A percentile compares a stretch with the other conserved stretches of the same genome.
Evolutionary conservation across 2,797 vertebrate species (phyloP).

Genomic region (Anguilla marmorata): DNA sequence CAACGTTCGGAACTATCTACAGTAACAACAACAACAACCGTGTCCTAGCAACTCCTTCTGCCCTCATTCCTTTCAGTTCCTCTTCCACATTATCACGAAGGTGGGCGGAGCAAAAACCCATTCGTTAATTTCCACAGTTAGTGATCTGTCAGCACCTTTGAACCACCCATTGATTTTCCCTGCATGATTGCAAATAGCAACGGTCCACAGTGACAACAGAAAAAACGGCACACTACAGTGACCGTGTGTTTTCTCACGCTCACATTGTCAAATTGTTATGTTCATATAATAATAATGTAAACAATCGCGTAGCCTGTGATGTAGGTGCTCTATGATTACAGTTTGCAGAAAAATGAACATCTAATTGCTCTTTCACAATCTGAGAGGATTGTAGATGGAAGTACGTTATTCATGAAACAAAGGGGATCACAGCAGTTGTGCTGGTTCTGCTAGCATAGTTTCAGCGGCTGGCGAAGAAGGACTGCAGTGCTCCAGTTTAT

Average conservation of each 20-base stretch:
- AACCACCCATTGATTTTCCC: constrained; percentile 11
- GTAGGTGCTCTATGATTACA: background rate
- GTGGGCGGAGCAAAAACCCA: background rate
- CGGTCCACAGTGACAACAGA: background rate
- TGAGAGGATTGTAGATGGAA: background rate
- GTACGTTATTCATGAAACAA: background rate
- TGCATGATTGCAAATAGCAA: background rate
- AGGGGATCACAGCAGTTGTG: background rate
- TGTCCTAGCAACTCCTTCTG: background rate
- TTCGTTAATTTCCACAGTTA: constrained; percentile 19
- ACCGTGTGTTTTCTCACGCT: background rate
- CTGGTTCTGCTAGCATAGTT: background rate
- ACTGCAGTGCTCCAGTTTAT: background rate
- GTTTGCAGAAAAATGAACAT: background rate
- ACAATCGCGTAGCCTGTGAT: background rate
- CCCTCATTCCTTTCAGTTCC: background rate
- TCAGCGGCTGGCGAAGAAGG: background rate
- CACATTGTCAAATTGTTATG: background rate
- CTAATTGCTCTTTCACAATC: background rate
- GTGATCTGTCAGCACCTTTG: background rate
- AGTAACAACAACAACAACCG: background rate
- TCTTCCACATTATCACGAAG: background rate
- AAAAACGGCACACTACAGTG: background rate
- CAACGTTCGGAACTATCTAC: background rate
- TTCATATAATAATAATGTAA: background rate